Evolutionary conservation across 2,888 invertebrate genomes (phyloP).

Genomic region (Pseudococcus viburni): DNA sequence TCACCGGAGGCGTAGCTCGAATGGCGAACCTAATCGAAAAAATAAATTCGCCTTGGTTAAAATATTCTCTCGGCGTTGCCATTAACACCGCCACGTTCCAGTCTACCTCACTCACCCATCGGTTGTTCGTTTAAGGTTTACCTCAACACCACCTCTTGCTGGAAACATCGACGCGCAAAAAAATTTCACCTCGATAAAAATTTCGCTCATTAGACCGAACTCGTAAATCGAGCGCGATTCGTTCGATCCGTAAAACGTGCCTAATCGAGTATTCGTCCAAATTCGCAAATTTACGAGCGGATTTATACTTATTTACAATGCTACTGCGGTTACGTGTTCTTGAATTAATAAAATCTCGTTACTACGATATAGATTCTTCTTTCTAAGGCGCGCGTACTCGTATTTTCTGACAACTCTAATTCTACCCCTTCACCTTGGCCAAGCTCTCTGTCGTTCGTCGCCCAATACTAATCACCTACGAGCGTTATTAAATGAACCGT

Average conservation of each 20-base stretch:
- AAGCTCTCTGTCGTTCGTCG: background rate
- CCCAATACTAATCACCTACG: background rate
- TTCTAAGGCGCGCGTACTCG: background rate
- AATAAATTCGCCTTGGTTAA: background rate
- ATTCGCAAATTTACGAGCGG: constrained; percentile 47
- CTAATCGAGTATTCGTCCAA: constrained; percentile 26
- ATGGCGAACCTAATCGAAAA: background rate
- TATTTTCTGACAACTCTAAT: background rate
- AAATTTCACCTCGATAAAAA: constrained; percentile 13
- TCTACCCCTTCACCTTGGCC: background rate
- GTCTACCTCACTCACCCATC: too few relatives aligned
- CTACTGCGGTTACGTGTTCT: constrained; percentile 26
- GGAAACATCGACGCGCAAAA: background rate
- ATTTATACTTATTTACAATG: constrained; percentile 45
- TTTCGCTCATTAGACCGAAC: constrained; percentile 28
- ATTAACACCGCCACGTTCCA: background rate
- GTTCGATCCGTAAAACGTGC: constrained; percentile 52
- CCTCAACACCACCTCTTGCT: too few relatives aligned
- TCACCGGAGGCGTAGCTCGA: background rate
- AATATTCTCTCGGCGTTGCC: background rate
- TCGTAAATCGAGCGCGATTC: background rate
- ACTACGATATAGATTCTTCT: background rate
- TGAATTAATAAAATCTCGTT: constrained; percentile 45
- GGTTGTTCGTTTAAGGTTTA: too few relatives aligned
- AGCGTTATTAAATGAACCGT: background rate